Conservation (phyloP, 2,797 vertebrate genomes). For the Hypotaenidia philippensis region DNA sequence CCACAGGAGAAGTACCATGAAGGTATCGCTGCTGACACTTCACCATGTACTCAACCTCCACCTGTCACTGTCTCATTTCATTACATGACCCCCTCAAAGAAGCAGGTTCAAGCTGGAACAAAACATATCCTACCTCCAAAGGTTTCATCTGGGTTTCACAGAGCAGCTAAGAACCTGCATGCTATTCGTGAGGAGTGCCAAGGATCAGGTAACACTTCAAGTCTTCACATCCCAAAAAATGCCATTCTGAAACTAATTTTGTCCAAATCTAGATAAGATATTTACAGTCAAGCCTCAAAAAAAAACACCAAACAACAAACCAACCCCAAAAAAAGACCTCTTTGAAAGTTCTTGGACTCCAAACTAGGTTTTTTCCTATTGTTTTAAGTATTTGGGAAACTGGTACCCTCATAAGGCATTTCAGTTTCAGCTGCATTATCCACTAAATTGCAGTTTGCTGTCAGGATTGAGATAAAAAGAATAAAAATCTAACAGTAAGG, state of each 20-base stretch:
- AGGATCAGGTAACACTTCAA: background rate
- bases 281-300: background rate
- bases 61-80: background rate
- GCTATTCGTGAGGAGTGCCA: background rate
- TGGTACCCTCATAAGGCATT: background rate
- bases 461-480: background rate
- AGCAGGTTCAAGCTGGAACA: background rate
- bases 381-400: background rate
- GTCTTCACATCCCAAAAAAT: background rate
- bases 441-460: background rate
- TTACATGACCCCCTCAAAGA: background rate
- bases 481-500: slow-evolving; percentile 14
- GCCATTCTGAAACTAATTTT: background rate
- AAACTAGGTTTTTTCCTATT: background rate
- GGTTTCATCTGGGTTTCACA: background rate
- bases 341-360: background rate
- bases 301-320: background rate
- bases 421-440: background rate
- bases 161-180: background rate
- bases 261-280: background rate
- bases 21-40: background rate
- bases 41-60: background rate
- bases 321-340: background rate
- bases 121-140: background rate
- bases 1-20: background rate